phyloP scores from a whole-genome alignment of 1,140 invertebrate species.

The Ctenoplectra terminalis region DNA sequence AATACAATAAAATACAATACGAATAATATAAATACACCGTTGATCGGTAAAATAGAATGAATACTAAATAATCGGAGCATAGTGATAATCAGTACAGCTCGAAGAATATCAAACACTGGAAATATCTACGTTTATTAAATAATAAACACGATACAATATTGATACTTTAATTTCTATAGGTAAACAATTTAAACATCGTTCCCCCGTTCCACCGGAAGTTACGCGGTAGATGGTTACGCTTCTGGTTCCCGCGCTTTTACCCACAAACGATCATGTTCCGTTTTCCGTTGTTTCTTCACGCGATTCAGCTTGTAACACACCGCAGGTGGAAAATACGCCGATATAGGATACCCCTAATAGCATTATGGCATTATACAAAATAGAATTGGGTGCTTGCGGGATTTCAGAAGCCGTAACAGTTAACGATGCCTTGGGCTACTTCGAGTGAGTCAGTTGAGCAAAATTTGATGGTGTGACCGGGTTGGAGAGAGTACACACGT shows the following conservation, averaged over 20 bases:
- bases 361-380: constrained; percentile 77
- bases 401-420: constrained; percentile 74
- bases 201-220: not conserved
- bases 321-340: constrained; percentile 2
- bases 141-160: too few relatives aligned
- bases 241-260: not conserved
- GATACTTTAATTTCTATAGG: not conserved
- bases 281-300: not conserved
- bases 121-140: too few relatives aligned
- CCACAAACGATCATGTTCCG: not conserved
- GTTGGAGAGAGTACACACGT: not conserved
- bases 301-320: not conserved
- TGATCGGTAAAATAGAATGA: too few relatives aligned
- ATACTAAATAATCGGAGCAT: too few relatives aligned
- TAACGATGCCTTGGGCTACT: constrained; percentile 48
- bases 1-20: too few relatives aligned
- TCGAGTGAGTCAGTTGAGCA: constrained; percentile 44
- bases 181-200: not conserved
- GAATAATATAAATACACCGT: too few relatives aligned
- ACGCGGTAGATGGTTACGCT: not conserved
- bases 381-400: constrained; percentile 72
- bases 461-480: constrained; percentile 46
- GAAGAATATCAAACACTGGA: too few relatives aligned
- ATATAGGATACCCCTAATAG: constrained; percentile 62
- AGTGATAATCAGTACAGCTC: too few relatives aligned